A percentile compares a stretch with the other conserved stretches of the same genome.
Conservation (phyloP, 2,888 invertebrate species). For the Hypomecis punctinalis region DNA sequence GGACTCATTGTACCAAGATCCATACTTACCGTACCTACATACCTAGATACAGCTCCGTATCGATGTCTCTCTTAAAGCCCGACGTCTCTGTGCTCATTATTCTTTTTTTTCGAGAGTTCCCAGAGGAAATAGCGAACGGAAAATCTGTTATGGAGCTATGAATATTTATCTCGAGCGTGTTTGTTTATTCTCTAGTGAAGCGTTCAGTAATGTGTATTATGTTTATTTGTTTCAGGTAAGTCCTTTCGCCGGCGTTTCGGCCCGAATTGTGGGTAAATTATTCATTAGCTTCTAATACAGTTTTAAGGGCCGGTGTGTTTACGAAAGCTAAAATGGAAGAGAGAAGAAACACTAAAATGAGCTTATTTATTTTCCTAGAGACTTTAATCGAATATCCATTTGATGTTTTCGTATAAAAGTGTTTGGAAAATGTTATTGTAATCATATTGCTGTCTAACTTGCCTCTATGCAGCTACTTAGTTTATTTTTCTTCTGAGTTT, state of each 20-base stretch:
- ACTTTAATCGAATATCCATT: too few relatives aligned
- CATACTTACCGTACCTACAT: not conserved
- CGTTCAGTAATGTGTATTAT: slow-evolving; percentile 33
- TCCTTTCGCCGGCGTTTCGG: slow-evolving; percentile 19
- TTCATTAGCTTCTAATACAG: slow-evolving; percentile 16
- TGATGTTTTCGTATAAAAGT: too few relatives aligned
- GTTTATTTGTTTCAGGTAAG: slow-evolving; percentile 51
- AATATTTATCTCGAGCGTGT: slow-evolving; percentile 38
- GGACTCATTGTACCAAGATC: not conserved
- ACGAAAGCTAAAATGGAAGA: not conserved
- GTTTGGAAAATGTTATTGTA: too few relatives aligned
- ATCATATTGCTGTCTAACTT: too few relatives aligned
- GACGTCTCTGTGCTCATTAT: slow-evolving; percentile 59
- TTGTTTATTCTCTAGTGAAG: slow-evolving; percentile 29
- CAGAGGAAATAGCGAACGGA: slow-evolving; percentile 39
- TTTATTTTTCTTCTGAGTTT: too few relatives aligned
- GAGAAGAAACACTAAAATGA: not conserved
- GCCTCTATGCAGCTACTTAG: too few relatives aligned
- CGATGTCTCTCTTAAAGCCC: slow-evolving; percentile 55
- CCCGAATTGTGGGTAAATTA: slow-evolving; percentile 18
- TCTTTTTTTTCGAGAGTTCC: slow-evolving; percentile 51
- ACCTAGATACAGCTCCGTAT: slow-evolving; percentile 47
- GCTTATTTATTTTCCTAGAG: not conserved
- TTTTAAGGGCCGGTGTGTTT: not conserved
- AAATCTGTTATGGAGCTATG: slow-evolving; percentile 40